Conservation (phyloP, 2,113 vertebrate species). For the Mesitornis unicolor region DNA sequence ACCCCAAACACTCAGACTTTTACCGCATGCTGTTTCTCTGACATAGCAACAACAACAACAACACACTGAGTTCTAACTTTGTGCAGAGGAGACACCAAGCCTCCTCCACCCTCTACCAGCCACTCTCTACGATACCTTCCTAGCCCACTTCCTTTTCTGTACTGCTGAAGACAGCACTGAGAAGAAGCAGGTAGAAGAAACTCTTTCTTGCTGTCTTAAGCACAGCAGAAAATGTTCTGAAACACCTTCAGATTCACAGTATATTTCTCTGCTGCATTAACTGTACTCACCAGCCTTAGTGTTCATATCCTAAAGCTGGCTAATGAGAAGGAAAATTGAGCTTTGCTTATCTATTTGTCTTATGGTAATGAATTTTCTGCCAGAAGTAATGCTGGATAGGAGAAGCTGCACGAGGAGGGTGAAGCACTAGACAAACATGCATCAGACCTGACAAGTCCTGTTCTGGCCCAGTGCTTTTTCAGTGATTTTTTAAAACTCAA, state of each 20-base stretch:
- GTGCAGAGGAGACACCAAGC: background rate
- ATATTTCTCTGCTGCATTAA: background rate
- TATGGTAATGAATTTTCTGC: background rate
- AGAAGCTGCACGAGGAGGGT: background rate
- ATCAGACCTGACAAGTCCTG: background rate
- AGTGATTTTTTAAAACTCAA: background rate
- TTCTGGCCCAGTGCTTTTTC: background rate
- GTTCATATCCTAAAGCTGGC: background rate
- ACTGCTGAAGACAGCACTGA: background rate
- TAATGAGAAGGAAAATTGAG: background rate
- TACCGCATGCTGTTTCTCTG: background rate
- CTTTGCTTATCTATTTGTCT: background rate
- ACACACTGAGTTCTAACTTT: background rate
- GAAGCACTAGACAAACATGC: background rate
- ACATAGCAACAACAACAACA: background rate
- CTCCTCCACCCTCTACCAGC: background rate
- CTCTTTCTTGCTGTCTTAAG: background rate
- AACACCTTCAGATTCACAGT: background rate
- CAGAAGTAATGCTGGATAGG: background rate
- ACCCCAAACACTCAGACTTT: too few relatives aligned
- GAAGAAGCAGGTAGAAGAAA: background rate
- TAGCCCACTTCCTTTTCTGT: background rate
- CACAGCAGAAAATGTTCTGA: background rate
- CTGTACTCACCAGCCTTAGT: background rate
- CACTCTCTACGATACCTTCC: background rate